Conservation (phyloP, 2,113 vertebrate genomes). For the Cavia aperea region DNA sequence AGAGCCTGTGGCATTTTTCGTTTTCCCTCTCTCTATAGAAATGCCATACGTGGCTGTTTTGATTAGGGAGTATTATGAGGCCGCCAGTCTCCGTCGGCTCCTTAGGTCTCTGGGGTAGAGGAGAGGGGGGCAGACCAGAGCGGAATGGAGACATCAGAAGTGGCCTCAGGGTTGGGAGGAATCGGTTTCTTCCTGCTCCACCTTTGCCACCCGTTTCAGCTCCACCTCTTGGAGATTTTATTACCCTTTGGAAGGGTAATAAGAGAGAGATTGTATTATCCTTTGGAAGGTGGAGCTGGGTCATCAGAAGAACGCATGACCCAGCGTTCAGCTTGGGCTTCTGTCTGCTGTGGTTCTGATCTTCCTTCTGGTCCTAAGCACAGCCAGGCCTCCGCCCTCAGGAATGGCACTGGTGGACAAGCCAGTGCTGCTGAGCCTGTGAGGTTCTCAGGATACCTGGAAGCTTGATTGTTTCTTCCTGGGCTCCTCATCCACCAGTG, state of each 20-base stretch:
- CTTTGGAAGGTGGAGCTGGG: background rate
- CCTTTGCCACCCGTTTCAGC: background rate
- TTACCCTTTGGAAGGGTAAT: background rate
- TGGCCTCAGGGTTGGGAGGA: background rate
- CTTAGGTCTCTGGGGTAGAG: background rate
- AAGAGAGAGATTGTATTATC: background rate
- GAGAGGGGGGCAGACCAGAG: background rate
- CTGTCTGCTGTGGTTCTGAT: background rate
- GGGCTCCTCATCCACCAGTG: fast-evolving
- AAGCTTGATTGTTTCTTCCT: background rate
- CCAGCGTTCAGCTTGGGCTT: background rate
- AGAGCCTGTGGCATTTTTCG: background rate
- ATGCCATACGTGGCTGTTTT: background rate
- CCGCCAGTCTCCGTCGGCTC: background rate
- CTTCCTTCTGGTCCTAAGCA: background rate
- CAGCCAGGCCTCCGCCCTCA: background rate
- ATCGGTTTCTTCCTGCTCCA: background rate
- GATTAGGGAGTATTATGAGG: background rate
- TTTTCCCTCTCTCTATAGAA: background rate
- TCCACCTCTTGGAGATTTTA: background rate
- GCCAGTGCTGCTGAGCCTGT: background rate
- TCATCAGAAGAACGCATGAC: background rate
- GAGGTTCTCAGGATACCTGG: background rate
- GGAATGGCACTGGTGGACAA: background rate
- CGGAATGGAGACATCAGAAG: background rate